Base-by-base conservation (phyloP, 2,113 vertebrate genomes). In the Tupaia chinensis region DNA sequence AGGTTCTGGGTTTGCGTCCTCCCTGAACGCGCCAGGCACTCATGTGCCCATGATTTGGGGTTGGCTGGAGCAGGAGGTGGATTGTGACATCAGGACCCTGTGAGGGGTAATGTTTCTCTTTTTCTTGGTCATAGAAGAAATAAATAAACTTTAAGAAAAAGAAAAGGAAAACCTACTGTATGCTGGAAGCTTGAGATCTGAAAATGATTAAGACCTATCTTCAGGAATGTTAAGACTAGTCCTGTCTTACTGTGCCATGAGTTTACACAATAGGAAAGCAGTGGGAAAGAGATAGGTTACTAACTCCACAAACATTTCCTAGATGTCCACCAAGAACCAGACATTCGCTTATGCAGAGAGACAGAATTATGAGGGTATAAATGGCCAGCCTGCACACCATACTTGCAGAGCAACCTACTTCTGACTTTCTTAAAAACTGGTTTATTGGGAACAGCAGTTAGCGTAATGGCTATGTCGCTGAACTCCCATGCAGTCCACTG, bases 251-350 rank as follows among this genome's bases (percentile, higher is more conserved):
- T 63, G 54, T 81, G 34, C 34, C 6, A 5, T 87, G 77, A 83
- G 19, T 82, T 70, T 70, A 72, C 56, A 44, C 82, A 70, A 63
- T 76, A 81, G 81, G 27, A 93, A 87, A 94, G 20, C 27, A 87
- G n/a, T 5, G 2, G n/a, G 65, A 72, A 63, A 56, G 93, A 77
- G 70, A 85, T 61, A 53, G 25, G 12, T 54, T 56, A 17, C 53
- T 69, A 77, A 27, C 53, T 68, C 27, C 60, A 76, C 76, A 81
- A 54, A 80, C 17, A 86, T 93, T 80, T 95, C 60, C 78, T 69
- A 32, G 32, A 29, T 74, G 17, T 74, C 17, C 53, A 68, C 22
- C 61, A 66, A 7, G 56, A 91, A n/a, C 34, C n/a, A 82, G 70
- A 20, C 25, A 77, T 44, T 44, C 44, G 44, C 22, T 22, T 88